Evolutionary conservation across 2,888 invertebrate genomes (phyloP).

Genomic region (Archips xylosteana): DNA sequence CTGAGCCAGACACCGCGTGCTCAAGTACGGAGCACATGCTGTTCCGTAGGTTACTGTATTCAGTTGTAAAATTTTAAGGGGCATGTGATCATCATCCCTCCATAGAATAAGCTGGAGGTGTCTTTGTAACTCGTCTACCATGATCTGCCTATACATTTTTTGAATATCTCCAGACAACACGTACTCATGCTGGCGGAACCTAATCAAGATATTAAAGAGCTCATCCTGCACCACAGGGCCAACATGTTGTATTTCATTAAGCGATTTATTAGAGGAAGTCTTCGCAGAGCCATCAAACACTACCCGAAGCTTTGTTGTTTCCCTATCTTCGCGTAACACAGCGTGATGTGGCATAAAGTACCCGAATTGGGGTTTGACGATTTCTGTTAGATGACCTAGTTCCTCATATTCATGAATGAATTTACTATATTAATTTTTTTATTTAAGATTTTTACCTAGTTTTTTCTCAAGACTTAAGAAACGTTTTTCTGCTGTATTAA

Average conservation of each 20-base stretch:
- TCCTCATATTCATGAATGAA: not conserved
- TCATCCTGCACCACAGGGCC: slow-evolving; percentile 42
- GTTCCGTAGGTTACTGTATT: slow-evolving; percentile 4
- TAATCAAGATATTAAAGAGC: slow-evolving; percentile 37
- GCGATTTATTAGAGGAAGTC: slow-evolving; percentile 26
- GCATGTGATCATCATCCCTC: slow-evolving; percentile 11
- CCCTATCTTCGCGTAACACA: not conserved
- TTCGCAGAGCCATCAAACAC: slow-evolving; percentile 6
- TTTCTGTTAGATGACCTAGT: slow-evolving; percentile 11
- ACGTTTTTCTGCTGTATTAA: slow-evolving; percentile 1
- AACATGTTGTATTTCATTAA: slow-evolving; percentile 40
- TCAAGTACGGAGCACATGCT: slow-evolving; percentile 19
- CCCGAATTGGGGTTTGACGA: not conserved
- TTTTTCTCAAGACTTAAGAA: slow-evolving; percentile 8
- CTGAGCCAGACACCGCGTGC: slow-evolving; percentile 20
- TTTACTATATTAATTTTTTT: not conserved
- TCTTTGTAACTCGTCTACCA: slow-evolving; percentile 21
- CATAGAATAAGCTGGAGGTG: slow-evolving; percentile 24
- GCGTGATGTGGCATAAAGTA: slow-evolving; percentile 10
- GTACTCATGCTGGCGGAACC: slow-evolving; percentile 37
- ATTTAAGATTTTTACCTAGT: not conserved
- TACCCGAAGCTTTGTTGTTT: slow-evolving; percentile 1
- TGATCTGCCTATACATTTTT: slow-evolving; percentile 36
- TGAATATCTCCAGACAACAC: slow-evolving; percentile 39
- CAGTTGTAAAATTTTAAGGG: slow-evolving; percentile 8